phyloP scores from a whole-genome alignment of 2,888 invertebrate genomes.

The Monopis laevigella region DNA sequence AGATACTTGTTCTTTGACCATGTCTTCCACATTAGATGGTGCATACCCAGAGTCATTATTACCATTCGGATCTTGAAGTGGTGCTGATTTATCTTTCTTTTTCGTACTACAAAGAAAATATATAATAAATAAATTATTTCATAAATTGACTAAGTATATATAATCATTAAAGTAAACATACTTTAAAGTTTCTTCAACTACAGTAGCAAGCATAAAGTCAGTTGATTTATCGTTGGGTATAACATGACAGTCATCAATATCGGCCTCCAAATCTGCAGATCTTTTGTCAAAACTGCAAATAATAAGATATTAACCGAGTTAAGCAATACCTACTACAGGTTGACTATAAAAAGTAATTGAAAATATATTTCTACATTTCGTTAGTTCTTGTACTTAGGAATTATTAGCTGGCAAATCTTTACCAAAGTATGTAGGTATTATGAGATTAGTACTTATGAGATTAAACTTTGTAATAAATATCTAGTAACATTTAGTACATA shows the following conservation, averaged over 20 bases:
- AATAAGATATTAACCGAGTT: background rate
- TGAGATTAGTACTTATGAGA: no score
- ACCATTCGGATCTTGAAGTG: constrained; percentile 76
- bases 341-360: no score
- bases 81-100: constrained; percentile 43
- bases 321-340: no score
- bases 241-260: constrained; percentile 78
- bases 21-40: constrained; percentile 69
- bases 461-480: no score
- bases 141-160: background rate
- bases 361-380: no score
- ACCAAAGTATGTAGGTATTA: no score
- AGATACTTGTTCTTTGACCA: constrained; percentile 62
- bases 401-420: no score
- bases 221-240: constrained; percentile 92
- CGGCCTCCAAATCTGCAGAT: constrained; percentile 67
- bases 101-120: constrained; percentile 32
- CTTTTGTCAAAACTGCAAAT: constrained; percentile 49
- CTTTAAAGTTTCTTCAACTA: constrained; percentile 83
- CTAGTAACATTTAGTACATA: no score
- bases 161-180: constrained; percentile 53
- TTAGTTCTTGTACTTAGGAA: no score
- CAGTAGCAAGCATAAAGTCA: constrained; percentile 90
- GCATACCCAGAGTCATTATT: constrained; percentile 88
- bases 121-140: constrained; percentile 1